phyloP scores from a whole-genome alignment of 2,113 vertebrate genomes.

The Progne subis region DNA sequence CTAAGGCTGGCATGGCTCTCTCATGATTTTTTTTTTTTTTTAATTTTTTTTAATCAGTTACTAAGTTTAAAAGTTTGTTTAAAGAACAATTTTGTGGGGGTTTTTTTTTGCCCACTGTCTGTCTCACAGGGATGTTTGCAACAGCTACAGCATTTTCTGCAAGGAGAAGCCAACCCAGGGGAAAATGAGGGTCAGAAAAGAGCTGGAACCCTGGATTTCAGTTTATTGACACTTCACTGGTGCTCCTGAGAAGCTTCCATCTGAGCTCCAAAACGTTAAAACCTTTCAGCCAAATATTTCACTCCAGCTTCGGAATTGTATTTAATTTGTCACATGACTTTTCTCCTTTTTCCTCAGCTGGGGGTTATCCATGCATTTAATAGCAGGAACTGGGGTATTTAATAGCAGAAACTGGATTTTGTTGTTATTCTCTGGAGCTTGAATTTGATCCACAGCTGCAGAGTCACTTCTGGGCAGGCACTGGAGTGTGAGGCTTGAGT shows the following conservation, averaged over 20 bases:
- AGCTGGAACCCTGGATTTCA: not conserved
- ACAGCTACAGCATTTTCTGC: not conserved
- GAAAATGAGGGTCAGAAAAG: not conserved
- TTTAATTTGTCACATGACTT: not conserved
- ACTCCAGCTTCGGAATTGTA: not conserved
- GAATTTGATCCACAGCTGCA: too few species aligned
- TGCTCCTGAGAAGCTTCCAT: not conserved
- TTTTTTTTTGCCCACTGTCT: too few species aligned
- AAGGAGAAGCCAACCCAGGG: not conserved
- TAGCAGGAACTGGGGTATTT: not conserved
- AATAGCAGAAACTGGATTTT: not conserved
- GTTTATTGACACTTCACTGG: not conserved
- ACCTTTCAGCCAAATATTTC: not conserved
- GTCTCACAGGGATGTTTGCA: not conserved
- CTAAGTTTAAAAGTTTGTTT: not conserved
- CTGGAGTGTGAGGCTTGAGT: too few species aligned
- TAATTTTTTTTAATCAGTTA: not conserved
- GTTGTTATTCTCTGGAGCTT: too few species aligned
- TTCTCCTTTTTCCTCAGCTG: not conserved
- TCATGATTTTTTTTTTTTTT: too few species aligned
- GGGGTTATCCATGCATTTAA: not conserved
- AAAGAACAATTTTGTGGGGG: not conserved
- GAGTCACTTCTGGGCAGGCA: too few species aligned
- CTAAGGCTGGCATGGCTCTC: not conserved
- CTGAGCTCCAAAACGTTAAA: not conserved